These are phyloP conservation scores for Digitonthophagus gazella DNA, from an alignment of 2,888 invertebrate genomes.

Conservation along the genomic window DNA sequence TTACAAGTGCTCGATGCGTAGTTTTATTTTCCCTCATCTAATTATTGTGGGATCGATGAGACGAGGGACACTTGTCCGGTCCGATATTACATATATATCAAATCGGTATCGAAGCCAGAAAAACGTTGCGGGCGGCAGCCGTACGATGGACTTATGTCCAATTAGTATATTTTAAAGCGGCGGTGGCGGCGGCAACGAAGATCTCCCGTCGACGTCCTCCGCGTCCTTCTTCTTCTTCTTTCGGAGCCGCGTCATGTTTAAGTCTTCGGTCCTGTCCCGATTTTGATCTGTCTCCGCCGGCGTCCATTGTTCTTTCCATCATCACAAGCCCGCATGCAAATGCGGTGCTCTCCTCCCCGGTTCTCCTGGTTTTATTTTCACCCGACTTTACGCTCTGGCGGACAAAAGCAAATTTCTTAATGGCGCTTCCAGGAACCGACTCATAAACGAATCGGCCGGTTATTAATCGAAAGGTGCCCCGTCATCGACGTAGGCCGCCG, in stretches of 20 bases:
- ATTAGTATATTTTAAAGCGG: conserved; percentile 50
- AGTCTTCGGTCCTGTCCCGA: conserved; percentile 41
- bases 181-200: conserved; percentile 4
- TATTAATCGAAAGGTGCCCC: neutral
- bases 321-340: conserved; percentile 36
- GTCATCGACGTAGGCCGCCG: neutral
- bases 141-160: conserved; percentile 49
- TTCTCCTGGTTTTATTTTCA: conserved; percentile 2
- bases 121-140: conserved; percentile 44
- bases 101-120: conserved; percentile 46
- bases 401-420: neutral
- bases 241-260: conserved; percentile 31
- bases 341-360: conserved; percentile 21
- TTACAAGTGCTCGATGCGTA: neutral
- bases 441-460: neutral
- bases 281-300: conserved; percentile 43
- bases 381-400: neutral
- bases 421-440: neutral
- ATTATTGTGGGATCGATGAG: neutral
- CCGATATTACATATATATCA: conserved; percentile 37
- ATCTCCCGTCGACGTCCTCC: conserved; percentile 34
- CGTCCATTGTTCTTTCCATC: conserved; percentile 37
- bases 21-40: neutral
- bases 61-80: conserved; percentile 5
- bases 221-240: conserved; percentile 26